Evolutionary conservation across 2,797 vertebrate species (phyloP), one percentile per base, ranked within the genome.

Genomic region (Ficedula albicollis): DNA sequence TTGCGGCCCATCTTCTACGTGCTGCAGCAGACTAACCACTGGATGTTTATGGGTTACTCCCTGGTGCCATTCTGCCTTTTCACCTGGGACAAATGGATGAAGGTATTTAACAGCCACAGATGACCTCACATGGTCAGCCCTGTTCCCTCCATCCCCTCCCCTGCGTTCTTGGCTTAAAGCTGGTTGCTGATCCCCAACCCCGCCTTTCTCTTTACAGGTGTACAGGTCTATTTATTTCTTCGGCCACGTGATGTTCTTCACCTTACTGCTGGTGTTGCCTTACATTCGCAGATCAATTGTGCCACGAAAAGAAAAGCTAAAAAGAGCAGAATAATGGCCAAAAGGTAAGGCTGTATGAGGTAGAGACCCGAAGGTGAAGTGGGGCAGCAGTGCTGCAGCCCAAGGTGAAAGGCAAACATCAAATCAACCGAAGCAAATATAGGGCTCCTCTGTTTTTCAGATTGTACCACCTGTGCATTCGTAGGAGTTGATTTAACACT

Each of bases 11-110:
- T 99, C 91, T 96, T 98, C 95, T 99, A 99, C 4, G 34, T 98
- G 77, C 96, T 99, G 63, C 99, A 99, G 92, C 99, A 99, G 97
- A 96, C 98, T 41, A 83, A 99, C 92, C 99, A 99, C 97, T 99
- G 99, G 99, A 98, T 99, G 93, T 99, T 99, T 84, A 99, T 99
- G 99, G 99, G 99, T 55, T 99, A 99, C 96, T 98, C 99, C 12
- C 97, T 99, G 55, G 98, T 99, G 81, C 98, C 99, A 75, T 99
- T 99, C 93, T 99, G 99, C 96, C 99, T 99, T 98, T 99, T 99
- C 98, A 98, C 98, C 15, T 99, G 98, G 96, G 99, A 99, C 97
- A 99, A 99, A 97, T 99, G 99, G 99, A 96, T 99, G 52, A 98
- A 99, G 99, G 99, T 99, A 94, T n/a, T 38, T 59, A 58, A 30